Base-by-base conservation (phyloP, 2,888 invertebrate species). In the Epicampocera succincta region DNA sequence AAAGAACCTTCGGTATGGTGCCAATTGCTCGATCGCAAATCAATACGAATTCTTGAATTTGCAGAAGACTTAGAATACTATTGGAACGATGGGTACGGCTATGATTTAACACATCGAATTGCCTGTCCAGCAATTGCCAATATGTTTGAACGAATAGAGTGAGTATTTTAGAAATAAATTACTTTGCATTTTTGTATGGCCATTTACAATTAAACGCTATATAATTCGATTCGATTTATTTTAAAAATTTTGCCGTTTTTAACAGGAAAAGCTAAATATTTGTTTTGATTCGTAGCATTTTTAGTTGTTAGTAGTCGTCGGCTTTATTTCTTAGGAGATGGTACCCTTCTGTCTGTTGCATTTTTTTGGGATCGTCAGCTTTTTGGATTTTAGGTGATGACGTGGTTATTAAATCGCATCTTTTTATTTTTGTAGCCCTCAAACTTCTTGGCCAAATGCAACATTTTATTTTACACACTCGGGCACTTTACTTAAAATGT, bases 81-180 rank as follows among this genome's bases (percentile, higher is more conserved):
- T 89, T 96, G 95, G 95, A 91, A 94, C 82, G 96, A 96, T 89
- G 96, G 97, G 6, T 96, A 96, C 87, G 96, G 95, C 12, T 92
- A 94, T 87, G 92, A 94, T 82, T 89, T 97, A 69, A 95, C 95
- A 2, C 94, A 94, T 87, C 92, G 93, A 84, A 95, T 95, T 90
- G 96, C 96, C 1, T 97, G 97, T 88, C 92, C 94, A 79, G 92
- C 95, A 17, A 92, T 96, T 72, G 93, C 92, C 78, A 93, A 96
- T 87, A 93, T 96, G 92, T 93, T 96, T 84, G 91, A 93, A 40
- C 93, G 92, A 89, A 93, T 96, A 85, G 92, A 92, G 96, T 96
- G 91, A 92, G 92, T 87, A 42, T 48, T 29, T 1, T 19, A 0
- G 21, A 19, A 25, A 25, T 3, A 25, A 25, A 25, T 2, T 25